Conservation (phyloP, 2,888 invertebrate species). For the Drosophila mayaguana region DNA sequence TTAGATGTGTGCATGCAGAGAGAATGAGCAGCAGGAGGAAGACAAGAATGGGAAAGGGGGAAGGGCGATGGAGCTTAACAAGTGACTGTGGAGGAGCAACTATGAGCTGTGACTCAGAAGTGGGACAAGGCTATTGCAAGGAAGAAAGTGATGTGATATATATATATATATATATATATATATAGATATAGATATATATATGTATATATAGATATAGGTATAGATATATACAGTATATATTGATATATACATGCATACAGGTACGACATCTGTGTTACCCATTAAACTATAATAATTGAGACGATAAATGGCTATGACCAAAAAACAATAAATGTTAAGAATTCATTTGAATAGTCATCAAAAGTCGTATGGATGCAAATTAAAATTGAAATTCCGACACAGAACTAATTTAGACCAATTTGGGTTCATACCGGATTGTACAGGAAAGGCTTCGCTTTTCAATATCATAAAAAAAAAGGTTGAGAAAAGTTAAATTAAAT, state of each 20-base stretch:
- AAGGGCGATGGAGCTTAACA: background rate
- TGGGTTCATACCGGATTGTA: conserved; percentile 46
- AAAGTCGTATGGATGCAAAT: conserved; percentile 29
- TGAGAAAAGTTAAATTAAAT: conserved; percentile 9
- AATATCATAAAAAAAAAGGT: background rate
- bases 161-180: background rate
- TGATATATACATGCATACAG: background rate
- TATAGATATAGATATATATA: background rate
- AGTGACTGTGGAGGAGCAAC: conserved; percentile 14
- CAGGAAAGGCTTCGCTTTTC: conserved; percentile 33
- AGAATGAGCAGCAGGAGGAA: background rate
- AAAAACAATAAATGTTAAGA: conserved; percentile 4
- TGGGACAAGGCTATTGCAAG: conserved; percentile 9
- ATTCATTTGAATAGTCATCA: conserved; percentile 9
- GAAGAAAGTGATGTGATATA: conserved; percentile 15
- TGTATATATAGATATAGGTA: conserved; percentile 1
- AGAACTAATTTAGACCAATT: conserved; percentile 38
- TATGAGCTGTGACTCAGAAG: conserved; percentile 7
- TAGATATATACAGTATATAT: background rate
- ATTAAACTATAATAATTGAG: conserved; percentile 24
- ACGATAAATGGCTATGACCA: conserved; percentile 29
- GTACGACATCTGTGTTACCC: conserved; percentile 1
- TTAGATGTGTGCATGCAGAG: conserved; percentile 2
- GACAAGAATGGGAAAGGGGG: background rate
- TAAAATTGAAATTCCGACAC: conserved; percentile 13